Conservation (phyloP, 2,113 vertebrate species). For the Anolis carolinensis region DNA sequence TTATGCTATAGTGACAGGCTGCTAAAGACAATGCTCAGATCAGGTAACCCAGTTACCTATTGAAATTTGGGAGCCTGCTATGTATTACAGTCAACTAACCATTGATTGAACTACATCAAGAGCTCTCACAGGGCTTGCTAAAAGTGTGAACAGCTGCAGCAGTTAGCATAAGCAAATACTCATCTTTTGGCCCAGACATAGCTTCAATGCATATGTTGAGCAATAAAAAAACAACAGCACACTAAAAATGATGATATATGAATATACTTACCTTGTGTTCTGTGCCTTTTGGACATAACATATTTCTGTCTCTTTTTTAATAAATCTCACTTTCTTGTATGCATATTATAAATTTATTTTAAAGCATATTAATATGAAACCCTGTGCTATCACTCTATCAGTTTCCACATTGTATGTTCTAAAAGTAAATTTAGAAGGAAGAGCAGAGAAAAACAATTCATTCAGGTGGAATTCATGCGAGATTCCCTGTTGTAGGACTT, state of each 20-base stretch:
- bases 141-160: constrained; percentile 5
- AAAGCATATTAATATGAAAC: not conserved
- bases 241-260: not conserved
- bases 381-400: no score
- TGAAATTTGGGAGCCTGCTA: not conserved
- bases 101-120: constrained; percentile 15
- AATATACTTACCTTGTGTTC: no score
- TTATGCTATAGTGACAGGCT: not conserved
- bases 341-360: no score
- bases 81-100: not conserved
- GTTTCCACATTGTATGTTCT: no score
- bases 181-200: not conserved
- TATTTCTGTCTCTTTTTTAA: no score
- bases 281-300: no score
- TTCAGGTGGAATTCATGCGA: not conserved
- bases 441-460: not conserved
- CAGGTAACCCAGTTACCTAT: constrained; percentile 1
- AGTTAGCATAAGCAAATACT: not conserved
- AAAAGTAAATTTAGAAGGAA: not conserved
- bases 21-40: not conserved
- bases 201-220: not conserved
- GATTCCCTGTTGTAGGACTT: not conserved
- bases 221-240: not conserved
- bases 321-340: not conserved
- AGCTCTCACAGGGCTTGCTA: not conserved